phyloP scores from a whole-genome alignment of 2,888 invertebrate genomes.

The Catocala nupta region DNA sequence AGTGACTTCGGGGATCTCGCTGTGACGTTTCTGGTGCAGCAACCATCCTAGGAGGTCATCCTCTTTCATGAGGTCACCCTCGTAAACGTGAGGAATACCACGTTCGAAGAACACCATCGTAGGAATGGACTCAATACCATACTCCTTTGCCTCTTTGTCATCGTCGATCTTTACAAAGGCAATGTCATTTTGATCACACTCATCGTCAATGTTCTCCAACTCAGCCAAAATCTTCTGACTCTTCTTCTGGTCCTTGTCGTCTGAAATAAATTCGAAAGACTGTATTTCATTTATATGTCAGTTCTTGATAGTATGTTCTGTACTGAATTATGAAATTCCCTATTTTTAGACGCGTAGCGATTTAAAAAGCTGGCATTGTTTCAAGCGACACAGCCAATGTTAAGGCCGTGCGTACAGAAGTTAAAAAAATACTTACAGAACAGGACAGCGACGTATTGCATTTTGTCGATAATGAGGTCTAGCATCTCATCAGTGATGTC shows the following conservation, averaged over 20 bases:
- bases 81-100: constrained; percentile 91
- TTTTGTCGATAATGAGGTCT: constrained; percentile 95
- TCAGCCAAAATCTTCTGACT: constrained; percentile 94
- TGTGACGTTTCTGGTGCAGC: constrained; percentile 95
- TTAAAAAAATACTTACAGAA: constrained; percentile 91
- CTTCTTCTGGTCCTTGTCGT: constrained; percentile 96
- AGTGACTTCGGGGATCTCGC: constrained; percentile 96
- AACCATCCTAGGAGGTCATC: constrained; percentile 96
- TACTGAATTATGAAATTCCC: constrained; percentile 53
- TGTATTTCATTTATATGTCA: constrained; percentile 86
- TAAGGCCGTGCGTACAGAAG: constrained; percentile 48
- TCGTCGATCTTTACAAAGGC: constrained; percentile 97
- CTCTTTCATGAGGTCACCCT: constrained; percentile 96
- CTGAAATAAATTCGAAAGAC: constrained; percentile 86
- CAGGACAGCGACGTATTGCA: constrained; percentile 95
- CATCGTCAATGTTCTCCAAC: constrained; percentile 97
- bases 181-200: constrained; percentile 96
- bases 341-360: constrained; percentile 55
- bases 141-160: constrained; percentile 95
- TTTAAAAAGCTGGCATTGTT: constrained; percentile 68
- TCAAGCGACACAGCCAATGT: constrained; percentile 63
- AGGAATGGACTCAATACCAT: constrained; percentile 94
- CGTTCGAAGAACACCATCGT: constrained; percentile 93
- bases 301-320: constrained; percentile 73
- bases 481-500: constrained; percentile 98